Evolutionary conservation across 2,888 invertebrate species (phyloP), one percentile per base, ranked within the genome.

Genomic region (Aphidoletes aphidimyza): DNA sequence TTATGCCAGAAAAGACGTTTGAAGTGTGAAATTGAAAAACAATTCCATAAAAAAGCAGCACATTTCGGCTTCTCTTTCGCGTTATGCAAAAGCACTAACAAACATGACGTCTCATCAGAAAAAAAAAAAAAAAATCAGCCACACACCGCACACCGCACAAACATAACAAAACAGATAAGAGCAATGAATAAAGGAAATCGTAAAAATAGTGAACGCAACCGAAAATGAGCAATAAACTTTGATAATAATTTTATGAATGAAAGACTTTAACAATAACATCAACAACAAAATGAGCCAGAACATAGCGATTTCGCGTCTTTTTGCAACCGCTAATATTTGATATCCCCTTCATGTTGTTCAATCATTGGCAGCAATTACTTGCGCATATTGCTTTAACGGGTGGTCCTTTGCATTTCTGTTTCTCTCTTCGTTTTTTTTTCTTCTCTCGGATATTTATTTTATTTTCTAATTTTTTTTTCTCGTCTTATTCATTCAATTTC

Each of bases 11-110:
- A 26, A 69, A 69, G 30, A 69, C 11, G 14, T 69, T 69, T 69
- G 69, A 69, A 69, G 34, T 69, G 69, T 69, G 69, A 69, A 69
- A 69, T 69, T 34, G 69, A 69, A 69, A 54, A 54, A 54, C 54
- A 54, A 54, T 54, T 54, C 54, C 54, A 54, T 54, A 54, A 54
- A 54, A 54, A 54, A n/a, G n/a, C n/a, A n/a, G 2, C 2, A 54
- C 54, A 54, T 22, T 22, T 14, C n/a, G 22, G 14, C 1, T 22
- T 5, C 54, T n/a, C n/a, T n/a, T n/a, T n/a, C n/a, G n/a, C n/a
- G n/a, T n/a, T n/a, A n/a, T n/a, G n/a, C n/a, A n/a, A n/a, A n/a
- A n/a, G n/a, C 19, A 47, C 19, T 19, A 47, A 14, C 2, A n/a
- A 22, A 22, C 3, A 22, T 54, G 54, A 22, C 54, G 54, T 54